Conservation (phyloP, 2,888 invertebrate species). For the Lepidochitona cinerea region DNA sequence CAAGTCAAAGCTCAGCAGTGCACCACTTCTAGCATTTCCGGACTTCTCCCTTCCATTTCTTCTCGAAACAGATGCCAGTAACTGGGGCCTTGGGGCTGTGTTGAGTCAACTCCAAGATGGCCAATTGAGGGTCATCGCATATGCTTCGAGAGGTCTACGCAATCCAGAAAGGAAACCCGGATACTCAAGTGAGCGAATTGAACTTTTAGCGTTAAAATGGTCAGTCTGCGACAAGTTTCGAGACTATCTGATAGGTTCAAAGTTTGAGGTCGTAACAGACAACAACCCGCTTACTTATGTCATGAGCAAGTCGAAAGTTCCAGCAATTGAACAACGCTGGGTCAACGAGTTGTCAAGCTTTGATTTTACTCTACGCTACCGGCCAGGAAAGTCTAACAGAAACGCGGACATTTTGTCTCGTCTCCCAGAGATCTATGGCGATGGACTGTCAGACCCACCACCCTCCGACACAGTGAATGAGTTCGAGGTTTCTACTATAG, state of each 20-base stretch:
- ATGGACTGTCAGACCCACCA: too few relatives aligned
- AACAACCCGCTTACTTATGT: slow-evolving; percentile 19
- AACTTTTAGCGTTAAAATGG: slow-evolving; percentile 34
- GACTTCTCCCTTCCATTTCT: slow-evolving; percentile 18
- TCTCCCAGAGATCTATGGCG: slow-evolving; percentile 7
- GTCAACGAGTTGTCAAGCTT: slow-evolving; percentile 19
- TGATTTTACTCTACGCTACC: slow-evolving; percentile 16
- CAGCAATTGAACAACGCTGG: slow-evolving; percentile 30
- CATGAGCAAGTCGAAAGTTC: slow-evolving; percentile 15
- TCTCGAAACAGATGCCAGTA: slow-evolving; percentile 20
- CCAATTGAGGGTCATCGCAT: slow-evolving; percentile 24
- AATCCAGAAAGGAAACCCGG: slow-evolving; percentile 14
- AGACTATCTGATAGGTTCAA: slow-evolving; percentile 20
- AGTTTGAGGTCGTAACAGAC: slow-evolving; percentile 21
- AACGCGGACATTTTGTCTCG: slow-evolving; percentile 23
- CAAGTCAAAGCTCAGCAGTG: slow-evolving; percentile 21
- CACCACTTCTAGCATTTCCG: slow-evolving; percentile 28
- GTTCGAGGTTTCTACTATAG: too few relatives aligned
- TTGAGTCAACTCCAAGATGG: slow-evolving; percentile 21
- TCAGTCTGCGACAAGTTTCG: slow-evolving; percentile 28
- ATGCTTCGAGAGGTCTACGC: slow-evolving; percentile 22
- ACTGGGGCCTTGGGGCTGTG: slow-evolving; percentile 24
- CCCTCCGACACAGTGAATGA: too few relatives aligned
- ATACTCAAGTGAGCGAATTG: slow-evolving; percentile 29
- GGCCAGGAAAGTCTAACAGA: slow-evolving; percentile 18